Evolutionary conservation across 2,113 vertebrate genomes (phyloP), one percentile per base, ranked within the genome.

Genomic region (Clarias macrocephalus): DNA sequence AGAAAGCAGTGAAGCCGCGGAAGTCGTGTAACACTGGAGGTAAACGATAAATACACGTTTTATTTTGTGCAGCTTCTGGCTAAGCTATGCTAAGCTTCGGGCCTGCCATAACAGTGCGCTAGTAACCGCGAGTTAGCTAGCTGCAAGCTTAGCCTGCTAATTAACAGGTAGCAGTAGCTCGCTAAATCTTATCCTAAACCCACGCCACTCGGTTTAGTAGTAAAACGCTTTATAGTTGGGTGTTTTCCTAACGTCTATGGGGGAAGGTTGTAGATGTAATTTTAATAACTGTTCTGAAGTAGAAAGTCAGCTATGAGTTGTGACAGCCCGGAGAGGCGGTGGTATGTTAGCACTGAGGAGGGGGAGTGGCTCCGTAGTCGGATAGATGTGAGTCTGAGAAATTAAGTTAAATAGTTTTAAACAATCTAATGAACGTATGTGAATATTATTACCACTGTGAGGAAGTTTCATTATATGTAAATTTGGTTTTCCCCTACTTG

Each of bases 11-110:
- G 48, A 80, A 89, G 85, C 79, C 73, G 89, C 82, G 73, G 56
- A 90, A 79, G 70, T 88, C 84, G 90, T 87, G 90, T 89, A 91
- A 89, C 90, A 83, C 89, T 88, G 90, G 88, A 93, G 94, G 94
- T 95, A 88, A 92, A 83, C 6, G 16, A 16, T 2, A 28, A 75
- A 48, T 37, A 33, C n/a, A 25, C 5, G 12, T 66, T 81, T 5
- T 57, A 16, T 80, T 87, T 85, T 19, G 25, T 80, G 13, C 57
- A 62, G 77, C 21, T 81, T 1, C 19, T 8, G 30, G 80, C 12
- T 65, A 83, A 73, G 80, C 73, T n/a, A n/a, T n/a, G n/a, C n/a
- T 76, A 28, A 68, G 25, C 13, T 10, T 13, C 25, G 83, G 89
- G 80, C 87, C 87, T 76, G 59, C 65, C 73, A 11, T 42, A 21